Evolutionary conservation across 2,888 invertebrate species (phyloP), one percentile per base, ranked within the genome.

Genomic region (Eupithecia inturbata): DNA sequence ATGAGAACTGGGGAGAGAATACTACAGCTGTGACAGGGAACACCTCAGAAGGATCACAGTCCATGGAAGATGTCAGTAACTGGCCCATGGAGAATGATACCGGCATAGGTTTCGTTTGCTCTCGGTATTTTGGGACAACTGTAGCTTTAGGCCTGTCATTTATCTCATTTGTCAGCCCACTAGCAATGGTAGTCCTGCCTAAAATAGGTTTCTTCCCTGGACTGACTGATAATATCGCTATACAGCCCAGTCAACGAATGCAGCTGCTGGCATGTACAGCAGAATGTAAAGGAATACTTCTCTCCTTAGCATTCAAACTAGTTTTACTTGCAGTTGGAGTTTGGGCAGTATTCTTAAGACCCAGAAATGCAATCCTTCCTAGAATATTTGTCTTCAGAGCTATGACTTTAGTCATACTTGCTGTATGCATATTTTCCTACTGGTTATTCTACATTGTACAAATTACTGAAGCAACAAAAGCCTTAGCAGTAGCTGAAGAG

Each of bases 1-100:
- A 99, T 92, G 99, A 99, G 86, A 99, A 99, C 90, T 99, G 99
- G 99, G 99, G 98, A n/a, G 99, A 99, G 90, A 99, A 98, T 85
- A 99, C 99, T 0, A 99, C 99, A 0, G 99, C 99, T 0, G 97
- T 99, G 45, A 99, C 99, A 0, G 99, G 99, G 14, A 99, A 99
- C 85, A 99, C 99, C 1, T 99, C 98, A 0, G 99, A 99, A 88
- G 98, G 98, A 83, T 99, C 98, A 5, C 97, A 98, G 82, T 99
- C 98, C 0, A 97, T 98, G 89, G 98, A 99, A 88, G 98, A 98
- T 89, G 96, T 98, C 5, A 97, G 97, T 83, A 97, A 97, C 84
- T 97, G 97, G 96, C 97, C 97, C 41, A 96, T 96, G 45, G 97
- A 97, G 68, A 95, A 96, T 6, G 96, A 96, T 60, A 95, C 96